Base-by-base conservation (phyloP, 2,888 invertebrate species). In the Protophormia terraenovae region DNA sequence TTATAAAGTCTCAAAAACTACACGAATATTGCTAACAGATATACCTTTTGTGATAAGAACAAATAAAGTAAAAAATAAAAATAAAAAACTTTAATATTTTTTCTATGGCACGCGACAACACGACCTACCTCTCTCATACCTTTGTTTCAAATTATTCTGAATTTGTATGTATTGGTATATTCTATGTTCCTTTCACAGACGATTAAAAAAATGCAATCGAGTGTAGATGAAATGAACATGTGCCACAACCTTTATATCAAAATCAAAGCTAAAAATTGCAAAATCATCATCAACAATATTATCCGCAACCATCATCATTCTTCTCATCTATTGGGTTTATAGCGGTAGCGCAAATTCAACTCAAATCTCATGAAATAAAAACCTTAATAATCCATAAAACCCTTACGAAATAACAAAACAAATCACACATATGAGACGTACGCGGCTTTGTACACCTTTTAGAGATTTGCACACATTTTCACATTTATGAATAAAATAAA, bases 361-460 rank as follows among this genome's bases (percentile, higher is more conserved):
- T 62, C 79, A 76, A 71, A 83, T 76, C 78, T 45, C 73, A 79
- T 83, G 82, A 79, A 85, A 86, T 83, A 80, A 86, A 88, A 88
- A 86, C 85, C 84, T 86, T 85, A 87, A 87, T 86, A 87, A 86
- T 66, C 73, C 84, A 86, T 84, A 85, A 85, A 86, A 77, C 84
- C 82, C 78, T 75, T 67, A 73, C 60, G 55, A 66, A 64, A 79
- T 53, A 85, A 79, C 78, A 75, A 77, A 84, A 84, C 77, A 85
- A 76, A 85, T 79, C 71, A 71, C 85, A 85, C 78, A 85, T 79
- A 66, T 82, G 85, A 82, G 50, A 85, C 75, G 82, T 79, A 85
- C 82, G 82, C 85, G 85, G 80, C 76, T 86, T 86, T 83, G 76
- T 86, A 78, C 84, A 88, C 87, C 88, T 88, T 87, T 86, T 35